Conservation (phyloP, 2,888 invertebrate species). For the Petrophora chlorosata region DNA sequence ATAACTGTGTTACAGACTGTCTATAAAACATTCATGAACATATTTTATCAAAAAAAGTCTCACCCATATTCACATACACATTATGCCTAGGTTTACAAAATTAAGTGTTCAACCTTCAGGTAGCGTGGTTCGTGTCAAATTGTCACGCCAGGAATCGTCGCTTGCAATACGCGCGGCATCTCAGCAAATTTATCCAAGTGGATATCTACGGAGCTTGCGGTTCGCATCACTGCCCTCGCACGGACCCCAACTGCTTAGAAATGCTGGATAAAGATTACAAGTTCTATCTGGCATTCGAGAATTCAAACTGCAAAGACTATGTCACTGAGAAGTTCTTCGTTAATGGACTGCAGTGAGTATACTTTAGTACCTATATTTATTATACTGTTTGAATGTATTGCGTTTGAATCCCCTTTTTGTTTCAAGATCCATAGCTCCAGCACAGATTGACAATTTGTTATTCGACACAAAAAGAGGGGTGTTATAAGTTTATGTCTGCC, state of each 20-base stretch:
- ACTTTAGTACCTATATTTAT: not conserved
- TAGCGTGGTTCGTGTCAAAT: constrained; percentile 99
- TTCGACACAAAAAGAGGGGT: too few species aligned
- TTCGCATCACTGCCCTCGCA: constrained; percentile 91
- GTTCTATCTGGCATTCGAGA: constrained; percentile 98
- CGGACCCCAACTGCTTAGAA: constrained; percentile 93
- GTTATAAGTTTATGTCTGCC: too few species aligned
- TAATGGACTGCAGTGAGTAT: constrained; percentile 92
- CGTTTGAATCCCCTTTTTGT: too few species aligned
- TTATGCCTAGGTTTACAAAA: too few species aligned
- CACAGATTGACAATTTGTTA: too few species aligned
- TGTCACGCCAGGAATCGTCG: constrained; percentile 96
- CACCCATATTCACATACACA: too few species aligned
- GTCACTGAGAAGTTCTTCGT: constrained; percentile 99
- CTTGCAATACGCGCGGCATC: constrained; percentile 92
- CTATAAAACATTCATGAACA: too few species aligned
- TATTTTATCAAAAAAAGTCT: too few species aligned
- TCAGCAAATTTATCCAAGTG: constrained; percentile 93
- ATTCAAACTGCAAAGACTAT: constrained; percentile 97
- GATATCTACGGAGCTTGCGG: constrained; percentile 97
- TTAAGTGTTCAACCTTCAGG: constrained; percentile 75
- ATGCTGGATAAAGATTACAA: constrained; percentile 96
- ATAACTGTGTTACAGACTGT: too few species aligned
- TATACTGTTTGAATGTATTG: not conserved
- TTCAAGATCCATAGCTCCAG: too few species aligned